A percentile compares a stretch with the other conserved stretches of the same genome.
Conservation (phyloP, 2,797 vertebrate species). For the Siniperca obscura region DNA sequence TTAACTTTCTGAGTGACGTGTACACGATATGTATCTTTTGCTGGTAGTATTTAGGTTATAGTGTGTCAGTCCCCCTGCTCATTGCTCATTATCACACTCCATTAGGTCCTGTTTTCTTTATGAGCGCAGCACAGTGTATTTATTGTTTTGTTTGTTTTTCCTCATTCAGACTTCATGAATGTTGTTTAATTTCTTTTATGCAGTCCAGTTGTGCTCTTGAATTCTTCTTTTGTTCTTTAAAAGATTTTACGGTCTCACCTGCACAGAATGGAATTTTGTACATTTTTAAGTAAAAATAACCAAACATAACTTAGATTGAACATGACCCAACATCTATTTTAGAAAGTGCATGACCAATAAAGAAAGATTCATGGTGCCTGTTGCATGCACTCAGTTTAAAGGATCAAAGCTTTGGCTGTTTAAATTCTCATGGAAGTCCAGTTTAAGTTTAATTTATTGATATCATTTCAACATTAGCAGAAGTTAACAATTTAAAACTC, state of each 20-base stretch:
- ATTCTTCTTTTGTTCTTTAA: not conserved
- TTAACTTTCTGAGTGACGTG: not conserved
- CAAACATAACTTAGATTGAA: not conserved
- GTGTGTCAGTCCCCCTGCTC: not conserved
- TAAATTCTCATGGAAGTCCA: not conserved
- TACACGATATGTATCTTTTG: not conserved
- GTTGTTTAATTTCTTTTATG: not conserved
- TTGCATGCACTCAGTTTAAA: not conserved
- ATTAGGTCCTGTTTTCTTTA: not conserved
- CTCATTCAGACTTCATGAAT: not conserved
- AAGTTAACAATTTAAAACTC: slow-evolving; percentile 2
- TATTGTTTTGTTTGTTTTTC: not conserved
- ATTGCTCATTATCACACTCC: not conserved
- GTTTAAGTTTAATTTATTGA: not conserved
- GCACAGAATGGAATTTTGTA: not conserved
- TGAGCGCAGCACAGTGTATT: not conserved
- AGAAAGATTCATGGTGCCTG: not conserved
- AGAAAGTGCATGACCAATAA: not conserved
- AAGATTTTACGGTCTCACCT: not conserved
- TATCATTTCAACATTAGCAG: not conserved
- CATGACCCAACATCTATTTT: not conserved
- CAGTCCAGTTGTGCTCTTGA: not conserved
- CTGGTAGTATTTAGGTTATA: not conserved
- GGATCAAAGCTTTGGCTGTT: no score
- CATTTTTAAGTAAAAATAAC: not conserved